Evolutionary conservation across 92 coral and sea anemone genomes (phyloP), one percentile per base, ranked within the genome.

Genomic region (Porites rus): DNA sequence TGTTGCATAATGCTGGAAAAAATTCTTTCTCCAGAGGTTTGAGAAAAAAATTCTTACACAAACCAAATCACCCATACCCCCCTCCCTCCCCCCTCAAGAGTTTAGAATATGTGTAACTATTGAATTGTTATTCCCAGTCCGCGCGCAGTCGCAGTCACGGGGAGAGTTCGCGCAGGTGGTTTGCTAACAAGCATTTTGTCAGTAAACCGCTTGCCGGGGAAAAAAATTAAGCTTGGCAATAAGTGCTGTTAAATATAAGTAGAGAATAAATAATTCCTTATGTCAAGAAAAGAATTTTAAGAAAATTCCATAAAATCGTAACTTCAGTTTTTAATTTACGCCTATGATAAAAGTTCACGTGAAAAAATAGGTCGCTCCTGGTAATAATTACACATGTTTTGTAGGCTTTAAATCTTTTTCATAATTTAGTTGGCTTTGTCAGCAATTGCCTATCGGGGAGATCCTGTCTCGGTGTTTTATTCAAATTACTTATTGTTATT

Each of bases 401-500:
- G 87, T 74, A 79, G 51, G 79, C 53, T 46, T 63, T 14, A 83
- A 83, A 83, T 46, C 87, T 63, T 8, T 64, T 83, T 74, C 87
- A 83, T 83, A 83, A 83, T 83, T 83, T 83, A 83, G 74, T 74
- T 83, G 63, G 63, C 80, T 83, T 65, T 46, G 65, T 61, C 72
- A 83, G 64, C 66, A 83, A 83, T 74, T 83, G 52, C 87, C 87
- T 62, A 61, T 74, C 80, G 72, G 73, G 43, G 21, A 72, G 46
- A 60, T 61, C 79, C 73, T 31, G 13, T 31, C 73, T 25, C 38
- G 18, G 52, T 19, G 80, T 61, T 73, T 71, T 73, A 83, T 83
- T 83, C 80, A 83, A 83, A 83, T 83, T 64, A 83, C 63, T 51
- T 18, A 83, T 83, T 83, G 87, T 83, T 73, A 83, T 83, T 83